A percentile compares a stretch with the other conserved stretches of the same genome.
Evolutionary conservation across 2,888 invertebrate species (phyloP).

Genomic region (Timandra comae): DNA sequence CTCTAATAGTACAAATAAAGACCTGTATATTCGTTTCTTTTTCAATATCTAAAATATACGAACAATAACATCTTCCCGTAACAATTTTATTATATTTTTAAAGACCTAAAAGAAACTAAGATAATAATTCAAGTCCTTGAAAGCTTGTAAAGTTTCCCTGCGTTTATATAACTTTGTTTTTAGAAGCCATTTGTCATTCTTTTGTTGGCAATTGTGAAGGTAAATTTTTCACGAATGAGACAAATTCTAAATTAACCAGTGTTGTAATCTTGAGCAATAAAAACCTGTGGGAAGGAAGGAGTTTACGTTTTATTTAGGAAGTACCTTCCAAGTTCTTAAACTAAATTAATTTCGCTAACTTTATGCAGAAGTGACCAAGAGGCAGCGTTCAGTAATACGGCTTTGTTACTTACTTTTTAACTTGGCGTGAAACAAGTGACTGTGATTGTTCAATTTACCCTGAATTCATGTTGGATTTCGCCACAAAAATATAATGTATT

Average conservation of each 20-base stretch:
- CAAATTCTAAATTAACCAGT: slow-evolving; percentile 73
- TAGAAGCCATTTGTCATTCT: slow-evolving; percentile 70
- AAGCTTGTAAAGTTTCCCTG: slow-evolving; percentile 58
- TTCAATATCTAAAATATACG: too few species aligned
- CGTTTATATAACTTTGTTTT: slow-evolving; percentile 68
- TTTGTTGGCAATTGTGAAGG: slow-evolving; percentile 68
- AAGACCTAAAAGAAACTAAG: slow-evolving; percentile 30
- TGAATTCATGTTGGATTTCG: slow-evolving; percentile 7
- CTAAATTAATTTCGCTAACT: slow-evolving; percentile 27
- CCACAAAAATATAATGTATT: too few species aligned
- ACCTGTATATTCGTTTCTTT: too few species aligned
- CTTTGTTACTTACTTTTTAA: slow-evolving; percentile 22
- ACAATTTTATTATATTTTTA: too few species aligned
- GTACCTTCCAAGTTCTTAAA: slow-evolving; percentile 28
- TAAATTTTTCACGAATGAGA: slow-evolving; percentile 72
- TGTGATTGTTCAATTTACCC: slow-evolving; percentile 22
- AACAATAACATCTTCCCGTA: too few species aligned
- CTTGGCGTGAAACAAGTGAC: slow-evolving; percentile 20
- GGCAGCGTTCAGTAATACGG: slow-evolving; percentile 17
- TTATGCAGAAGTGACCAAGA: slow-evolving; percentile 23
- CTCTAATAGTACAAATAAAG: too few species aligned
- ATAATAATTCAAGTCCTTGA: slow-evolving; percentile 68
- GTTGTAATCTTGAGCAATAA: slow-evolving; percentile 69
- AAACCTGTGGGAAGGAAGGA: slow-evolving; percentile 25
- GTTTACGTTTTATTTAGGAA: slow-evolving; percentile 30